Percentiles rank a stretch among this genome's conserved stretches.
Conservation (phyloP, 2,888 invertebrate species). For the Meteorus cinctellus region DNA sequence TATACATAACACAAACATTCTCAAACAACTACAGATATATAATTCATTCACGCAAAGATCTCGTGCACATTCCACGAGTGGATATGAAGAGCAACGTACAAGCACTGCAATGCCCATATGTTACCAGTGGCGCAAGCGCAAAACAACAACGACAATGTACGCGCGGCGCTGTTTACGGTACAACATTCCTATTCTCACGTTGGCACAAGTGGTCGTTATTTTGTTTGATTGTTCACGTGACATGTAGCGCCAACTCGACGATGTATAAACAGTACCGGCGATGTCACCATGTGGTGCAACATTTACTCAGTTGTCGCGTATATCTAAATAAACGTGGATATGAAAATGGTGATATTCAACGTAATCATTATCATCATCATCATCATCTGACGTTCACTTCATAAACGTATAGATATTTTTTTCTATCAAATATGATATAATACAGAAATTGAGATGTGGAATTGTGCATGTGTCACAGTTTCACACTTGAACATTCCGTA, state of each 20-base stretch:
- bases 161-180: slow-evolving; percentile 25
- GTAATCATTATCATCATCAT: not conserved
- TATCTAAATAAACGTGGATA: not conserved
- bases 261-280: slow-evolving; percentile 33
- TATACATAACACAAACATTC: slow-evolving; percentile 1
- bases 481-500: slow-evolving; percentile 3
- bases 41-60: slow-evolving; percentile 3
- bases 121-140: slow-evolving; percentile 5
- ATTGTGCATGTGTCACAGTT: not conserved
- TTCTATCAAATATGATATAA: not conserved
- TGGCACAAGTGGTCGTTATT: slow-evolving; percentile 31
- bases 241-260: slow-evolving; percentile 26
- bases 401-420: not conserved
- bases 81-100: not conserved
- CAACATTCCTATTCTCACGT: slow-evolving; percentile 29
- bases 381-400: not conserved
- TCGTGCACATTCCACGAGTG: not conserved
- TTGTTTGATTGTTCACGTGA: slow-evolving; percentile 22
- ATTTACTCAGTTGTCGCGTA: slow-evolving; percentile 46
- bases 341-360: not conserved
- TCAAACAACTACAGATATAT: not conserved
- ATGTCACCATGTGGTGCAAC: slow-evolving; percentile 64
- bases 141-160: not conserved
- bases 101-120: not conserved
- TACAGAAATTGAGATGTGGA: not conserved